phyloP scores from a whole-genome alignment of 2,113 vertebrate genomes.

The Ascaphus truei region DNA sequence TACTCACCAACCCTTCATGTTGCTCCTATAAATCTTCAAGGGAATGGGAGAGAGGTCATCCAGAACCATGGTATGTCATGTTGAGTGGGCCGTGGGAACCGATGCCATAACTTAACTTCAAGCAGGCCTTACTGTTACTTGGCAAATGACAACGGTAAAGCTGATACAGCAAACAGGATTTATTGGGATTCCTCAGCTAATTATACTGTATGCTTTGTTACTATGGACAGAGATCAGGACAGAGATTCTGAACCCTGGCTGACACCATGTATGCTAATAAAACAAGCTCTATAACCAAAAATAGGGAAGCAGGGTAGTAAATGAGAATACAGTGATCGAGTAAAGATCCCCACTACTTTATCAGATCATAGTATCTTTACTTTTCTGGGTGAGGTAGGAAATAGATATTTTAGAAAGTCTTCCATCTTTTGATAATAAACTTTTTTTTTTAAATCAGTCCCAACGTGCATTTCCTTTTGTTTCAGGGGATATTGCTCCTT shows the following conservation, averaged over 20 bases:
- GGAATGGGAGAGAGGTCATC: slow-evolving; percentile 27
- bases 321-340: too few species aligned
- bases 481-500: too few species aligned
- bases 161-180: slow-evolving; percentile 16
- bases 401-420: too few species aligned
- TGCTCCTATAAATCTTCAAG: slow-evolving; percentile 15
- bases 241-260: background rate
- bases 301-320: too few species aligned
- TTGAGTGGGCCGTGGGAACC: slow-evolving; percentile 18
- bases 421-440: too few species aligned
- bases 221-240: background rate
- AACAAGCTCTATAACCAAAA: too few species aligned
- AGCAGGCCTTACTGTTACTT: background rate
- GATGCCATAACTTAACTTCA: background rate
- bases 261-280: too few species aligned
- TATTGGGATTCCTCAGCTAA: slow-evolving; percentile 25
- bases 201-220: slow-evolving; percentile 22
- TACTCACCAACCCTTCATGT: background rate
- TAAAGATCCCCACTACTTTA: too few species aligned
- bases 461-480: too few species aligned
- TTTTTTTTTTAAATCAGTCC: too few species aligned
- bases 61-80: slow-evolving; percentile 15
- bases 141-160: slow-evolving; percentile 1
- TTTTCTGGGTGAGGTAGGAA: too few species aligned
- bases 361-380: too few species aligned